Conservation (phyloP, 2,113 vertebrate genomes). For the Aix galericulata region DNA sequence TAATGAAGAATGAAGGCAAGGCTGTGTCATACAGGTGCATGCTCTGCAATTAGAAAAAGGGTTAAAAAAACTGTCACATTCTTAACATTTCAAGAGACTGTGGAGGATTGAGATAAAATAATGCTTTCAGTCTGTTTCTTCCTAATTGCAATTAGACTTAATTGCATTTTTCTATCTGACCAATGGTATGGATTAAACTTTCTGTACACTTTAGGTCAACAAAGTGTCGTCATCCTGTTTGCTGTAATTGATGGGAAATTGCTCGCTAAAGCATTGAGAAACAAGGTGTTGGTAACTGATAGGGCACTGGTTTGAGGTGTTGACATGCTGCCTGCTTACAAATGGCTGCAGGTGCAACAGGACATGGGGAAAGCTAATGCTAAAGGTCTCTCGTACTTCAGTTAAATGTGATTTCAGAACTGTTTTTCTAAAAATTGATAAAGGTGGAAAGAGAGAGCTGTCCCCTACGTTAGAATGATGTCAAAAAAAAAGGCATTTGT, state of each 20-base stretch:
- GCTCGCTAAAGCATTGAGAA: background rate
- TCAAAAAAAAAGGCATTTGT: background rate
- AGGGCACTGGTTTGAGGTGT: background rate
- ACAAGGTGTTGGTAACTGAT: background rate
- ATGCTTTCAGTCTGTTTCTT: background rate
- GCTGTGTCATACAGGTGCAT: background rate
- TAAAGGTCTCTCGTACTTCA: background rate
- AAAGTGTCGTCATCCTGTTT: background rate
- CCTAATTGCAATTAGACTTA: background rate
- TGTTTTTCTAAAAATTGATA: background rate
- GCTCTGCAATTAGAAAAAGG: background rate
- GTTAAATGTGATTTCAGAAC: background rate
- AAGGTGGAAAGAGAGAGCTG: background rate
- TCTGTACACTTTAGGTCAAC: background rate
- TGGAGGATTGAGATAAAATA: background rate
- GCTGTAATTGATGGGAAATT: background rate
- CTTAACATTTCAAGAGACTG: accelerated
- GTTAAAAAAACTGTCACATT: background rate
- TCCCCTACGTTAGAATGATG: background rate
- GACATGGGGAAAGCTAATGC: background rate
- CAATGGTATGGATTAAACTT: background rate
- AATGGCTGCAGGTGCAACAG: background rate
- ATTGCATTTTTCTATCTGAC: background rate
- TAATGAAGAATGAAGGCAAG: background rate
- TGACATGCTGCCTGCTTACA: background rate